Evolutionary conservation across 35 echinoderm and acorn worm species (phyloP), one percentile per base, ranked within the genome.

Genomic region (Apostichopus californicus): DNA sequence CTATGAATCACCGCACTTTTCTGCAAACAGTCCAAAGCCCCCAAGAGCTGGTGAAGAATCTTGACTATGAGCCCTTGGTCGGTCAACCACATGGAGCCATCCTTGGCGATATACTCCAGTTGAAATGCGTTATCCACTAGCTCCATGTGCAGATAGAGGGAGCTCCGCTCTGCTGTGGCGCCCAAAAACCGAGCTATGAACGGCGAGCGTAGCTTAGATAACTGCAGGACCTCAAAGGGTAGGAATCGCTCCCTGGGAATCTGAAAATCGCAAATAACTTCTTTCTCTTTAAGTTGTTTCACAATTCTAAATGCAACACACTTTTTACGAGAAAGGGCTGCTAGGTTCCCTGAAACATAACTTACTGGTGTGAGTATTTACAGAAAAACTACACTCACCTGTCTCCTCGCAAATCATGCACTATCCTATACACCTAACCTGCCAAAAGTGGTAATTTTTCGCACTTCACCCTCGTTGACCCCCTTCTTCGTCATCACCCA

Each of bases 141-240:
- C 61, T 89, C 86, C 86, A 89, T 89, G 86, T 89, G 86, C 14
- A 89, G 21, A 72, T 72, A 89, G 63, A 89, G 86, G 64, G 86
- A 89, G 61, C 53, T 73, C 6, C 86, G 23, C 21, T 89, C 86
- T 10, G 86, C 86, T 54, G 86, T 89, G 68, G 86, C 86, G 2
- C 86, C 86, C 6, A 89, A 57, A 28, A 89, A 89, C n/a, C 26
- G 86, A 20, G 46, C 61, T 58, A 89, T 89, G 57, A 89, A 89
- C 4, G 86, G 86, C 1, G 86, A 89, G n/a, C 86, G 86, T 1
- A 89, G 14, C 61, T 89, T 89, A 26, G 68, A 23, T n/a, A 89
- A 53, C 60, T 72, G 64, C n/a, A 89, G 86, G 23, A 89, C 86
- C 60, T 89, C 86, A 72, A 89, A 89, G 5, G 86, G 86, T 9